Conservation (phyloP, 2,797 vertebrate species). For the Semotilus atromaculatus region DNA sequence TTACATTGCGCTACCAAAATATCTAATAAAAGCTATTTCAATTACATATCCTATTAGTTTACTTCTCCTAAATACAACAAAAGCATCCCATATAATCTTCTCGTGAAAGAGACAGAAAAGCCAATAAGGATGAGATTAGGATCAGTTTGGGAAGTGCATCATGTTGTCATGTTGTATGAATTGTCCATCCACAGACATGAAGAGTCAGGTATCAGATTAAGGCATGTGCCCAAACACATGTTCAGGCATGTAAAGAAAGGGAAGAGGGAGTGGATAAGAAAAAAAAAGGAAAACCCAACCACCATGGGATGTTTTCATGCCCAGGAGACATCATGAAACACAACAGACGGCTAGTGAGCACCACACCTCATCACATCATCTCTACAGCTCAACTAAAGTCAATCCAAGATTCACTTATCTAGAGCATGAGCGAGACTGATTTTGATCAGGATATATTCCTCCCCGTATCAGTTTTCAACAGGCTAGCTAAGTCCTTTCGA, state of each 20-base stretch:
- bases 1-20: background rate
- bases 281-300: conserved; percentile 33
- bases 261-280: conserved; percentile 26
- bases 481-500: background rate
- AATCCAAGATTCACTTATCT: conserved; percentile 8
- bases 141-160: conserved; percentile 23
- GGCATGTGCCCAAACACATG: conserved; percentile 65
- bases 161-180: conserved; percentile 34
- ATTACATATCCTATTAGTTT: background rate
- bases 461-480: background rate
- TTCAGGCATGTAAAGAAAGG: conserved; percentile 55
- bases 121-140: conserved; percentile 15
- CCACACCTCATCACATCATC: conserved; percentile 41
- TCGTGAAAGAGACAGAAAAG: conserved; percentile 1
- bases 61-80: conserved; percentile 7
- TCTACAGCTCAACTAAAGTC: conserved; percentile 9
- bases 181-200: conserved; percentile 22
- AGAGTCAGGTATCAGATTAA: conserved; percentile 47
- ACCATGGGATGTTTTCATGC: conserved; percentile 43
- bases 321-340: conserved; percentile 42
- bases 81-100: background rate
- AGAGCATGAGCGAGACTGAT: conserved; percentile 10
- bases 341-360: conserved; percentile 10
- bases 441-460: conserved; percentile 22
- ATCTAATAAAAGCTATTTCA: background rate